phyloP scores from a whole-genome alignment of 2,888 invertebrate species.

The Chrysolina oricalcia region DNA sequence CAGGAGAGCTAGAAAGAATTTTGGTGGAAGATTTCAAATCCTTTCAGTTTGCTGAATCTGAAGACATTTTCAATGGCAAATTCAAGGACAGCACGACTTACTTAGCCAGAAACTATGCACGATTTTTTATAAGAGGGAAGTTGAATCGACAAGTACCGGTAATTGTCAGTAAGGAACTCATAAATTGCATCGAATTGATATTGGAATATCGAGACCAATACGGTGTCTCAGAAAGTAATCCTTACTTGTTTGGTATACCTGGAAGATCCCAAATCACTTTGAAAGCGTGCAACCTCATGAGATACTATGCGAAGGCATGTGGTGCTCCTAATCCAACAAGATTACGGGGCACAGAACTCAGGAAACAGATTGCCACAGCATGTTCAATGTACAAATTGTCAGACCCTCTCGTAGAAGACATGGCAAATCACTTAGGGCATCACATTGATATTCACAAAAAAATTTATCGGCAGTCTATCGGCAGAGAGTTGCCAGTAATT shows the following conservation, averaged over 20 bases:
- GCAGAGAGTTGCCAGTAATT: no score
- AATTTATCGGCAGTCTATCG: no score
- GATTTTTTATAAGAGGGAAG: conserved; percentile 28
- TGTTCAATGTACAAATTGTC: conserved; percentile 20
- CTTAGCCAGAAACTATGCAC: conserved; percentile 26
- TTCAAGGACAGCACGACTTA: conserved; percentile 6
- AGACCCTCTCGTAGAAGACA: conserved; percentile 47
- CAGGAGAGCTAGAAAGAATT: conserved; percentile 46
- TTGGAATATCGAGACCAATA: no score
- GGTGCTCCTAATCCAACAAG: conserved; percentile 19
- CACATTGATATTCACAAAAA: no score
- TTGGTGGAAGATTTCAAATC: conserved; percentile 38
- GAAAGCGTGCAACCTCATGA: conserved; percentile 18
- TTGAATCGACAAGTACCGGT: not conserved
- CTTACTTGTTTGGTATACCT: conserved; percentile 35
- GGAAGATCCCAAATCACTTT: conserved; percentile 7
- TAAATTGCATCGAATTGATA: no score
- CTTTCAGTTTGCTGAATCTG: conserved; percentile 16
- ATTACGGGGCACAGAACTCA: conserved; percentile 31
- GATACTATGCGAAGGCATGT: conserved; percentile 24
- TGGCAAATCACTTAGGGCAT: conserved; percentile 58
- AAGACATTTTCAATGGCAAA: not conserved
- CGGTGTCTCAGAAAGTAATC: no score
- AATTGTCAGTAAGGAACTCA: no score
- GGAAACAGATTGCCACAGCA: conserved; percentile 35